Evolutionary conservation across 2,888 invertebrate species (phyloP).

Genomic region (Rapana venosa): DNA sequence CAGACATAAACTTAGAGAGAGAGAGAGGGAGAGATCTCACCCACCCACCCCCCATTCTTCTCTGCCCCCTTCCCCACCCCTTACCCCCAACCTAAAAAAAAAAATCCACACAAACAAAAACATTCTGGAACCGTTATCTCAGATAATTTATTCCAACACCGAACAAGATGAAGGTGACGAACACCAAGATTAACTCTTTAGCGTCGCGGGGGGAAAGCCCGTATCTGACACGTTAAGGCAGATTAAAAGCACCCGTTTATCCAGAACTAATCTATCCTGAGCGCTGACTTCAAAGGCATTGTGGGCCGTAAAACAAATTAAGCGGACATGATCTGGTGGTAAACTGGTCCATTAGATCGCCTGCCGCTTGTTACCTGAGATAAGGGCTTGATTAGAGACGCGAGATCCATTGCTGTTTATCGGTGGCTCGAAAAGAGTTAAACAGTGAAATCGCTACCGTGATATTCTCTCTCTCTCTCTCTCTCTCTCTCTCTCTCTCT

Average conservation of each 20-base stretch:
- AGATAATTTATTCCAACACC: neutral
- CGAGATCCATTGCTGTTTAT: neutral
- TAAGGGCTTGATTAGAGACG: neutral
- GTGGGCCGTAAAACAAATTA: too few species aligned
- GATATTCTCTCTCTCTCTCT: neutral
- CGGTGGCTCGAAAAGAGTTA: neutral
- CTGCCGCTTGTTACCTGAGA: neutral
- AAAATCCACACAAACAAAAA: neutral
- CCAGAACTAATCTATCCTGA: too few species aligned
- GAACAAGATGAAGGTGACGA: neutral
- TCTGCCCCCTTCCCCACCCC: too few species aligned
- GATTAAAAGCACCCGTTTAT: too few species aligned
- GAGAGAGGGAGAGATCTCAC: neutral
- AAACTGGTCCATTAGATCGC: neutral
- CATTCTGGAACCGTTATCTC: neutral
- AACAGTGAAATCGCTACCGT: neutral
- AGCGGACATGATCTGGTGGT: neutral
- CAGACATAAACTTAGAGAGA: neutral
- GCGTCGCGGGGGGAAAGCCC: too few species aligned
- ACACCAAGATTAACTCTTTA: neutral
- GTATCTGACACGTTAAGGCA: too few species aligned
- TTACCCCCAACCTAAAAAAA: neutral
- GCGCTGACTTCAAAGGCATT: too few species aligned
- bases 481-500: neutral
- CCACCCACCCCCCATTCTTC: too few species aligned